A percentile compares a stretch with the other conserved stretches of the same genome.
These are phyloP conservation scores for Oncorhynchus clarkii DNA, from an alignment of 2,113 vertebrate genomes.

Conservation along the genomic window DNA sequence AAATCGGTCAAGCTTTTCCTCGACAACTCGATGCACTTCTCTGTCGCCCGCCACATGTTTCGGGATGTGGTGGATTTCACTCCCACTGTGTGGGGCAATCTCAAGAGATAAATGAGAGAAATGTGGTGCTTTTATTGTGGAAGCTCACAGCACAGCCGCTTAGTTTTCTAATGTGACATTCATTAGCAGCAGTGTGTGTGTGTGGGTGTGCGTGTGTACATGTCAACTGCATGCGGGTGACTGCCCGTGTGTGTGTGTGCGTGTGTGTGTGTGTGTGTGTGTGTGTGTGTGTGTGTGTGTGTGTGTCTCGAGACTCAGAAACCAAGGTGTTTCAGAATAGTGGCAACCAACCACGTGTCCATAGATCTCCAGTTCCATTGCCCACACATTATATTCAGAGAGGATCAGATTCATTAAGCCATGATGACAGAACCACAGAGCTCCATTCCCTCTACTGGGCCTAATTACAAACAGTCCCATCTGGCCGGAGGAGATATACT, in stretches of 20 bases:
- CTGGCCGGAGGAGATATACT: not conserved
- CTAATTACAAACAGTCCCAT: not conserved
- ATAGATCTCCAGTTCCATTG: not conserved
- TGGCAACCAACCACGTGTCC: not conserved
- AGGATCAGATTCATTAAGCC: not conserved
- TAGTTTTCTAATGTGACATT: not conserved
- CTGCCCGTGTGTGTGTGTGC: too few relatives aligned
- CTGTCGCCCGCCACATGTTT: not conserved
- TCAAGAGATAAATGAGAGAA: not conserved
- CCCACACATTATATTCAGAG: not conserved
- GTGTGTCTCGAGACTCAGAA: not conserved
- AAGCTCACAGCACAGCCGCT: not conserved
- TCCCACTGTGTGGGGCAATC: not conserved
- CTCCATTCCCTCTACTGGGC: not conserved
- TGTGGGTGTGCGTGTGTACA: not conserved
- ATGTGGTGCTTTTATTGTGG: not conserved
- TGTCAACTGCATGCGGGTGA: not conserved
- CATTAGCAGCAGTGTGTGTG: not conserved
- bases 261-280: not conserved
- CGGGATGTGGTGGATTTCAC: not conserved
- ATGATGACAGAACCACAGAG: not conserved
- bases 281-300: not conserved
- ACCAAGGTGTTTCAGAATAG: not conserved
- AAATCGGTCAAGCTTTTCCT: slow-evolving; percentile 26
- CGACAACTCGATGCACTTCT: not conserved